Percentiles rank a stretch among this genome's conserved stretches.
phyloP scores from a whole-genome alignment of 35 echinoderm and acorn worm species.

The Patiria miniata region DNA sequence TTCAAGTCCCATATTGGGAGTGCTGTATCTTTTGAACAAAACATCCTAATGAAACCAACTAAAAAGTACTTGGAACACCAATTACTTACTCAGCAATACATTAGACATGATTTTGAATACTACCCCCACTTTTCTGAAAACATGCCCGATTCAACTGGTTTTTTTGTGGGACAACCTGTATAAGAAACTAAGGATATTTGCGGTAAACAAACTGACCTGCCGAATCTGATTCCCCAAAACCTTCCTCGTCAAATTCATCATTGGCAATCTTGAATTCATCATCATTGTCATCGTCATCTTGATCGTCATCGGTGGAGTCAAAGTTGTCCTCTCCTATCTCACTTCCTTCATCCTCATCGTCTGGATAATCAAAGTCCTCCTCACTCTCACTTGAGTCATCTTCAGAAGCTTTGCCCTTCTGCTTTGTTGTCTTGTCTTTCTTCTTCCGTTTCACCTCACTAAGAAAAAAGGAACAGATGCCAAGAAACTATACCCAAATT shows the following conservation, averaged over 20 bases:
- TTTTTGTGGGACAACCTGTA: too few species aligned
- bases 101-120: too few species aligned
- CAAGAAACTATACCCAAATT: not conserved
- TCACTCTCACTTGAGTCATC: conserved; percentile 33
- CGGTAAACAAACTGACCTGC: too few species aligned
- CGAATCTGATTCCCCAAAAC: conserved; percentile 54
- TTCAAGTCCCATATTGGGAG: too few species aligned
- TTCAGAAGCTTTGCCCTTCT: conserved; percentile 39
- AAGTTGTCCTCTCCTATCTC: conserved; percentile 42
- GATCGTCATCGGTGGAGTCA: too few species aligned
- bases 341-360: conserved; percentile 17
- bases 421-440: not conserved
- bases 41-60: too few species aligned
- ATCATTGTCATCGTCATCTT: conserved; percentile 49
- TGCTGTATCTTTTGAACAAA: too few species aligned
- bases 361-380: conserved; percentile 27
- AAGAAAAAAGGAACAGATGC: not conserved
- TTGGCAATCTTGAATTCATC: conserved; percentile 52
- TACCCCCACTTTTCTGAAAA: too few species aligned
- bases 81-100: too few species aligned
- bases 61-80: too few species aligned
- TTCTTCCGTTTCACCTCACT: conserved; percentile 21
- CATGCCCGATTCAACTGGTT: too few species aligned
- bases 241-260: conserved; percentile 93
- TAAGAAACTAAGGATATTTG: too few species aligned